A percentile compares a stretch with the other conserved stretches of the same genome.
These are phyloP conservation scores for Epinotia bilunana DNA, from an alignment of 2,888 invertebrate genomes.

Conservation along the genomic window DNA sequence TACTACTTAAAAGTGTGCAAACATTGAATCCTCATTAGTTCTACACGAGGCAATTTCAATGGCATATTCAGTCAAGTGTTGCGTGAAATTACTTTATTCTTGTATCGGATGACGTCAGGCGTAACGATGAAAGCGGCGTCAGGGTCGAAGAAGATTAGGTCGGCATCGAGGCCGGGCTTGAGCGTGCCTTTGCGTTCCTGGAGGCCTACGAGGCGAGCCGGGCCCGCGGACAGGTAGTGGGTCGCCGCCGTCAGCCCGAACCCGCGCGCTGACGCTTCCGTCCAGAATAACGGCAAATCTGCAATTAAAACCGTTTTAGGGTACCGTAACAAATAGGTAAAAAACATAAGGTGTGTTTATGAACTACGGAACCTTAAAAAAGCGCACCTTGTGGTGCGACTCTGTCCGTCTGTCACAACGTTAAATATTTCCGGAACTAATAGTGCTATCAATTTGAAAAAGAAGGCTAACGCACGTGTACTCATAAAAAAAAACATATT, in stretches of 20 bases:
- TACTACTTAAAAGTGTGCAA: background rate
- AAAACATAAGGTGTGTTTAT: too few species aligned
- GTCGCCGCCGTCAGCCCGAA: constrained; percentile 79
- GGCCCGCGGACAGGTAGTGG: constrained; percentile 82
- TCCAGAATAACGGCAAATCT: constrained; percentile 87
- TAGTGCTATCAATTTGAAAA: too few species aligned
- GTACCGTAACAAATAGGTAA: too few species aligned
- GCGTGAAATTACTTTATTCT: constrained; percentile 82
- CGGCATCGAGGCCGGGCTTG: constrained; percentile 86
- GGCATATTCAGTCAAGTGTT: constrained; percentile 12
- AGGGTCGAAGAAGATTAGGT: constrained; percentile 88
- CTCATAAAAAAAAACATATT: too few species aligned
- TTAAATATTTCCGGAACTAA: too few species aligned
- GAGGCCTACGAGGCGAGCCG: constrained; percentile 85
- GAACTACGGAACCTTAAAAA: too few species aligned
- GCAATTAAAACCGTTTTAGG: constrained; percentile 36
- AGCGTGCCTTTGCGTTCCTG: constrained; percentile 84
- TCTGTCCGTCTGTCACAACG: too few species aligned
- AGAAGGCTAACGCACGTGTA: too few species aligned
- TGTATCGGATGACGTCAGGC: constrained; percentile 81
- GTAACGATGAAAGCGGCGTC: constrained; percentile 83
- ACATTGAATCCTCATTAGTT: constrained; percentile 15
- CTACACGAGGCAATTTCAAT: constrained; percentile 24
- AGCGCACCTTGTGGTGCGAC: too few species aligned
- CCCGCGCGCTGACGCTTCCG: constrained; percentile 81